Percentiles rank a stretch among this genome's conserved stretches.
Conservation (phyloP, 2,888 invertebrate genomes). For the Luperina nickerlii region DNA sequence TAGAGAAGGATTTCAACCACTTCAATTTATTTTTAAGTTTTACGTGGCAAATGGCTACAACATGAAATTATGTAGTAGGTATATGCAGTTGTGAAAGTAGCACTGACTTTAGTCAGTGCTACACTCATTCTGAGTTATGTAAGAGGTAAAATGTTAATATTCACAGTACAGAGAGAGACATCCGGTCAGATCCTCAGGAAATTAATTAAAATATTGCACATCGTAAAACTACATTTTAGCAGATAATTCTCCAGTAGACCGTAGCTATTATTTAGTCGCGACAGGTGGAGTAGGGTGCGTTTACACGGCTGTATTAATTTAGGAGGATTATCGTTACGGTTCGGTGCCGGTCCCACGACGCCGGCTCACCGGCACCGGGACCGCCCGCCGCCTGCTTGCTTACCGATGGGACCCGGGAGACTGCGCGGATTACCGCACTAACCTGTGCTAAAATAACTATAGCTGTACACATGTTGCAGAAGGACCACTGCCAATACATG, state of each 20-base stretch:
- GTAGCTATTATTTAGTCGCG: conserved; percentile 48
- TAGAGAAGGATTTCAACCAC: not conserved
- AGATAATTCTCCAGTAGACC: conserved; percentile 30
- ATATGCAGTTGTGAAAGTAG: not conserved
- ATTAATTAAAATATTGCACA: conserved; percentile 45
- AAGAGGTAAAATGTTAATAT: conserved; percentile 15
- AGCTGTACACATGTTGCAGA: not conserved
- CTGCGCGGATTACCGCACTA: conserved; percentile 29
- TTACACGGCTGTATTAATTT: conserved; percentile 46
- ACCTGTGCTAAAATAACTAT: not conserved
- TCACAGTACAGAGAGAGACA: not conserved
- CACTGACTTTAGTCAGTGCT: not conserved
- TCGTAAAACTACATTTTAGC: conserved; percentile 20
- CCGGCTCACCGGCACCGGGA: conserved; percentile 15
- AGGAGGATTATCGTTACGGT: conserved; percentile 43
- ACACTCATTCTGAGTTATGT: not conserved
- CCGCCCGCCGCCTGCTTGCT: conserved; percentile 19
- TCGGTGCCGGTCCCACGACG: conserved; percentile 16
- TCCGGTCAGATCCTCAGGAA: conserved; percentile 7
- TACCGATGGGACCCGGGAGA: conserved; percentile 51
- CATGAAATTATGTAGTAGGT: not conserved
- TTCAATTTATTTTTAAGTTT: not conserved
- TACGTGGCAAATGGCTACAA: too few relatives aligned
- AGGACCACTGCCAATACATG: not conserved
- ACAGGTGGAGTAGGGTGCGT: conserved; percentile 46